Evolutionary conservation across 2,113 vertebrate species (phyloP), one percentile per base, ranked within the genome.

Genomic region (Pteruthius melanotis): DNA sequence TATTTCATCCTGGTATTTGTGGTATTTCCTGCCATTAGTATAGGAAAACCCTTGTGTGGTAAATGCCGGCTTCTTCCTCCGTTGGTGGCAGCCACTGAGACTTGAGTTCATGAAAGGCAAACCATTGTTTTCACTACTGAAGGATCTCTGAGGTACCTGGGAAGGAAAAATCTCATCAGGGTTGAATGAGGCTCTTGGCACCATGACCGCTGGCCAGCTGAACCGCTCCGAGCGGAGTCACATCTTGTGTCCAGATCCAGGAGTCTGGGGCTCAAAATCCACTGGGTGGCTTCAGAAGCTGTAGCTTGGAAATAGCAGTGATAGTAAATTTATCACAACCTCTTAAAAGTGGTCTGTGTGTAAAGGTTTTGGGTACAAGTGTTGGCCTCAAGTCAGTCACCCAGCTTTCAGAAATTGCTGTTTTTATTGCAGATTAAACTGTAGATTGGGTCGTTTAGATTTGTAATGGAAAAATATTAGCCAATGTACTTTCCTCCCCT

Each of bases 401-500:
- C 57, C 80, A 82, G 54, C 70, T 54, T 89, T 90, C 90, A 70
- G 87, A 94, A 95, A 91, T 83, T 72, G 49, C 86, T 76, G 81
- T 2, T 12, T 93, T 94, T 86, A 87, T 96, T 68, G 60, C 85
- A 84, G 83, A 95, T 94, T 96, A 83, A 95, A 65, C 70, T 83
- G 83, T 71, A 94, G 88, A 94, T 94, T 94, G 74, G 82, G 64
- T 83, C 11, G 2, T 91, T 95, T 68, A 92, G 93, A 94, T 96
- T 97, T 95, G 96, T 97, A 97, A 96, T 97, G 97, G 98, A 98
- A 98, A 98, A 98, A 97, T 91, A 92, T 87, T 95, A 95, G 97
- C 96, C 97, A 95, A 81, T 7, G 33, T 94, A 84, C 93, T 96
- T 61, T 90, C 87, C 78, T 95, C 81, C 90, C 95, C 95, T 91